Conservation (phyloP, 2,797 vertebrate genomes). For the Coregonus sp. region DNA sequence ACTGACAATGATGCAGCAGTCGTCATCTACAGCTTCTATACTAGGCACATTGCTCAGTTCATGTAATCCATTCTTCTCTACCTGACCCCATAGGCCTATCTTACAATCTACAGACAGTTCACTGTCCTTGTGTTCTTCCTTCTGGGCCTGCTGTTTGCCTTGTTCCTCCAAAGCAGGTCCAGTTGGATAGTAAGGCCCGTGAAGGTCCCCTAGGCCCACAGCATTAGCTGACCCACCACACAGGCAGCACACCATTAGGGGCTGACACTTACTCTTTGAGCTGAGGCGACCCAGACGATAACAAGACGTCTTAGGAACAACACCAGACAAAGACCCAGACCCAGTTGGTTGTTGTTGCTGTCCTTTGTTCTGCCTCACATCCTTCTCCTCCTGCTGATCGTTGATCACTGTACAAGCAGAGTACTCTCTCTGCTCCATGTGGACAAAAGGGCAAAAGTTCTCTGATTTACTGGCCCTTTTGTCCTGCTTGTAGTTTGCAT, state of each 20-base stretch:
- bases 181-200: conserved; percentile 71
- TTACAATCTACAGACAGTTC: conserved; percentile 21
- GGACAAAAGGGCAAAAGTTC: conserved; percentile 71
- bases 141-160: neutral
- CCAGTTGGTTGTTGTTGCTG: neutral
- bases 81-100: neutral
- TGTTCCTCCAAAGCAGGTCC: neutral
- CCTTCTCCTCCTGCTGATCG: conserved; percentile 68
- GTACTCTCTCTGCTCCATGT: conserved; percentile 50
- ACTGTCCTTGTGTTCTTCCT: conserved; percentile 15
- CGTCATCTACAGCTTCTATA: conserved; percentile 9
- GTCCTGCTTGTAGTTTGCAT: conserved; percentile 49
- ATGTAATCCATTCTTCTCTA: neutral
- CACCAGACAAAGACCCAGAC: conserved; percentile 41
- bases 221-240: conserved; percentile 69
- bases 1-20: neutral
- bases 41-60: conserved; percentile 17
- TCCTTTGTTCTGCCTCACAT: conserved; percentile 13
- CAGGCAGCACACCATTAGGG: conserved; percentile 65
- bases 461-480: conserved; percentile 46
- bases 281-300: conserved; percentile 65
- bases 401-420: conserved; percentile 70
- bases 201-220: conserved; percentile 76
- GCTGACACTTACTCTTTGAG: conserved; percentile 26
- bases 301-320: conserved; percentile 71